Percentiles rank a stretch among this genome's conserved stretches.
Evolutionary conservation across 2,888 invertebrate species (phyloP).

Genomic region (Subacronicta megacephala): DNA sequence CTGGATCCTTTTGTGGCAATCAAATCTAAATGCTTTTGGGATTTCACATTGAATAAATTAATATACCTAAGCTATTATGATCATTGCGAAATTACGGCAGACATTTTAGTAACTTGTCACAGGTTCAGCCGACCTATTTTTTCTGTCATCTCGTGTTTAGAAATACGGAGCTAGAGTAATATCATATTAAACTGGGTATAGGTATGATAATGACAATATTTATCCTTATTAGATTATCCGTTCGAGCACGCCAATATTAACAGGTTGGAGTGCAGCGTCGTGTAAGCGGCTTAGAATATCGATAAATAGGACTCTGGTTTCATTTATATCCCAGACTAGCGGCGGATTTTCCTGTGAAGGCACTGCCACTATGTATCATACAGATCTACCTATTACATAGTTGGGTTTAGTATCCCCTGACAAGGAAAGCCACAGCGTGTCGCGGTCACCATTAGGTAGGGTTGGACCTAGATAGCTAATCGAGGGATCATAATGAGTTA

Average conservation of each 20-base stretch:
- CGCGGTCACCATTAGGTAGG: not conserved
- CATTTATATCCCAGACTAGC: slow-evolving; percentile 17
- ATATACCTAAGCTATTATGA: not conserved
- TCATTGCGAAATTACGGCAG: not conserved
- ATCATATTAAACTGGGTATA: too few species aligned
- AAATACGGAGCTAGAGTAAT: not conserved
- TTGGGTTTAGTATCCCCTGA: not conserved
- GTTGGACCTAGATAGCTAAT: not conserved
- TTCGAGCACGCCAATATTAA: slow-evolving; percentile 8
- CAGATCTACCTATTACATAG: not conserved
- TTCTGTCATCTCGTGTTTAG: too few species aligned
- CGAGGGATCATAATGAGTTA: not conserved
- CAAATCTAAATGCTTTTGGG: slow-evolving; percentile 36
- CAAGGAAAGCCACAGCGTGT: not conserved
- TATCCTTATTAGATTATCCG: slow-evolving; percentile 7
- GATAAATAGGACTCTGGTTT: slow-evolving; percentile 23
- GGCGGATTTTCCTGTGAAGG: slow-evolving; percentile 7
- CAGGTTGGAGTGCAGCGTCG: slow-evolving; percentile 13
- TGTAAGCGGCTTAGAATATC: slow-evolving; percentile 38
- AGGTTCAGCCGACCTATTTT: too few species aligned
- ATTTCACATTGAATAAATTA: slow-evolving; percentile 13
- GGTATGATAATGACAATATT: slow-evolving; percentile 16
- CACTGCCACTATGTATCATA: slow-evolving; percentile 1
- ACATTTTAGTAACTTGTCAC: too few species aligned
- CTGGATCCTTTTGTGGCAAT: slow-evolving; percentile 25